Base-by-base conservation (phyloP, 1,140 invertebrate genomes). In the Hypsibius dujardini region DNA sequence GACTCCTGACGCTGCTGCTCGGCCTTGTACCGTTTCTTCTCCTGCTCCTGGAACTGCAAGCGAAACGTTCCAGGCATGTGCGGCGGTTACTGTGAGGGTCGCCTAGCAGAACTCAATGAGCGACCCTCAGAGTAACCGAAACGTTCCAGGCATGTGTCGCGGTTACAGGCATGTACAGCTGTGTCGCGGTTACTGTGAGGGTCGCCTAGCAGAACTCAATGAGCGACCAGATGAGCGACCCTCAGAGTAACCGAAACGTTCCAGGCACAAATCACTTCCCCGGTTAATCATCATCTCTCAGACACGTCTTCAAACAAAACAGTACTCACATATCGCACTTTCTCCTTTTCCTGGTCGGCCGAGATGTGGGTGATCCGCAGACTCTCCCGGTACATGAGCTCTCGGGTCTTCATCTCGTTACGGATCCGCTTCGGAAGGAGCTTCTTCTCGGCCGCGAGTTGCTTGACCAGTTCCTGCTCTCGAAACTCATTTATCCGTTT, bases 391-490 rank as follows among this genome's bases (percentile, higher is more conserved):
- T 94, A 95, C 92, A 96, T 96, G 82, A 91, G 87, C 80, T 95
- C 92, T 1, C 93, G 80, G 1, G 91, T 90, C 78, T 95, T 95
- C 87, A 93, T 92, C 81, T 96, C 93, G 1, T 86, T 86, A 2
- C 91, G 84, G 74, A 96, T 94, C 56, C 92, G 83, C 77, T 98
- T 98, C 1, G 95, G 95, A 74, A 97, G 80, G 47, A 91, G 90
- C 56, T 93, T 84, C 77, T 90, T 90, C 79, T 98, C 95, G 3
- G 89, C 81, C 0, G 86, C 83, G 76, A 98, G 93, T 42, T 90
- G 85, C 77, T 95, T 94, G 1, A 90, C 79, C 72, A 98, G 78
- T 75, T 98, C 93, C 75, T 98, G 94, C 78, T 97, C 94, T 76
- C 94, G 92, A 59, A 89, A 84, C 45, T 75, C 74, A 74, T 81